Conservation (phyloP, 2,888 invertebrate genomes). For the Tipula vernalis region DNA sequence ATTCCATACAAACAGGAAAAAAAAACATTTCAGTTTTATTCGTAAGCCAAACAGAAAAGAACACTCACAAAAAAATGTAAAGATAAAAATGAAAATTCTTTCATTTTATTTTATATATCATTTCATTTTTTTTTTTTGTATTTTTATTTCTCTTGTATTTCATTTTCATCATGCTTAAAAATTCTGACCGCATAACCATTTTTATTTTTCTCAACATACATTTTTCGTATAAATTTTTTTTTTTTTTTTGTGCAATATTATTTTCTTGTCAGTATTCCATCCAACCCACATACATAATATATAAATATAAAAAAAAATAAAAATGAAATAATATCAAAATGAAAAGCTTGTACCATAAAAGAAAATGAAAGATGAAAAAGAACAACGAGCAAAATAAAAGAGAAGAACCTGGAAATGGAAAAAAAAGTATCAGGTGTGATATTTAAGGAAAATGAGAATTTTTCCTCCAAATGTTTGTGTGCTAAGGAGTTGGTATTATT, state of each 20-base stretch:
- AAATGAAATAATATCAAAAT: conserved; percentile 4
- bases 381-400: background rate
- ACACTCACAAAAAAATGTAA: background rate
- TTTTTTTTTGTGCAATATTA: background rate
- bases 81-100: background rate
- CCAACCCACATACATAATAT: background rate
- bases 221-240: background rate
- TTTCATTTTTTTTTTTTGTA: background rate
- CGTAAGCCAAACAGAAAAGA: background rate
- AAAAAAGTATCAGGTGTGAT: background rate
- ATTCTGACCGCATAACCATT: conserved; percentile 4
- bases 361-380: background rate
- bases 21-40: background rate
- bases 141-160: background rate
- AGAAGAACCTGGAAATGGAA: background rate
- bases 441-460: background rate
- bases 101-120: background rate
- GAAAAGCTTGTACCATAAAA: background rate
- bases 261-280: background rate
- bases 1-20: background rate
- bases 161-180: background rate
- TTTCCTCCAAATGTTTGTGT: background rate
- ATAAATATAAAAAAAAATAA: background rate
- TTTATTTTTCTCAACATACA: background rate
- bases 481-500: background rate